Evolutionary conservation across 1,140 invertebrate species (phyloP).

Genomic region (Neomicropteryx cornuta): DNA sequence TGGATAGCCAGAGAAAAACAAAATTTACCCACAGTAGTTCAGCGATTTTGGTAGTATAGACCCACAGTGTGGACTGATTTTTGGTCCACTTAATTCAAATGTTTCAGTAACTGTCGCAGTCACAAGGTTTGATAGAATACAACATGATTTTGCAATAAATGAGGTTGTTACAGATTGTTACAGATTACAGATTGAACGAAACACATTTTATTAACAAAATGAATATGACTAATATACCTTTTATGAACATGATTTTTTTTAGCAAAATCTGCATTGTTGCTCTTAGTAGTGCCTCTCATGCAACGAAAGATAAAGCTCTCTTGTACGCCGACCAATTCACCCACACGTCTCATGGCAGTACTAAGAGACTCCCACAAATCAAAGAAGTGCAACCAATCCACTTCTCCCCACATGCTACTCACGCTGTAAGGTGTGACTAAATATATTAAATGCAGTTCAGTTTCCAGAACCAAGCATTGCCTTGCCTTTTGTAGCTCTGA

Average conservation of each 20-base stretch:
- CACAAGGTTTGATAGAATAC: no score
- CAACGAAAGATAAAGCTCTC: conserved; percentile 79
- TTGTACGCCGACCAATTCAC: conserved; percentile 80
- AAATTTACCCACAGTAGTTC: no score
- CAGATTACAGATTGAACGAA: no score
- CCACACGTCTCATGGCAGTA: conserved; percentile 73
- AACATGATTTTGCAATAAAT: no score
- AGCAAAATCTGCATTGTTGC: conserved; percentile 42
- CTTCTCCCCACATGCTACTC: conserved; percentile 59
- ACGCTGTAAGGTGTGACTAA: conserved; percentile 81
- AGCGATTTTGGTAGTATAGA: no score
- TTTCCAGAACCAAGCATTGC: conserved; percentile 84
- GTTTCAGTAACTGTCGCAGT: no score
- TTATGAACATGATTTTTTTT: conserved; percentile 40
- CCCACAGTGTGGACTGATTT: no score
- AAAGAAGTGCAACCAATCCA: conserved; percentile 85
- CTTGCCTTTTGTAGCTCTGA: conserved; percentile 84
- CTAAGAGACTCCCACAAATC: conserved; percentile 75
- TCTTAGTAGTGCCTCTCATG: conserved; percentile 55
- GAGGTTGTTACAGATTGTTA: no score
- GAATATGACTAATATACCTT: conserved; percentile 31
- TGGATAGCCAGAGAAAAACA: no score
- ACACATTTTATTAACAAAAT: no score
- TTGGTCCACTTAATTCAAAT: no score
- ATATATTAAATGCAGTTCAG: conserved; percentile 92